Conservation (phyloP, 2,888 invertebrate genomes). For the Dynastes hyllus region DNA sequence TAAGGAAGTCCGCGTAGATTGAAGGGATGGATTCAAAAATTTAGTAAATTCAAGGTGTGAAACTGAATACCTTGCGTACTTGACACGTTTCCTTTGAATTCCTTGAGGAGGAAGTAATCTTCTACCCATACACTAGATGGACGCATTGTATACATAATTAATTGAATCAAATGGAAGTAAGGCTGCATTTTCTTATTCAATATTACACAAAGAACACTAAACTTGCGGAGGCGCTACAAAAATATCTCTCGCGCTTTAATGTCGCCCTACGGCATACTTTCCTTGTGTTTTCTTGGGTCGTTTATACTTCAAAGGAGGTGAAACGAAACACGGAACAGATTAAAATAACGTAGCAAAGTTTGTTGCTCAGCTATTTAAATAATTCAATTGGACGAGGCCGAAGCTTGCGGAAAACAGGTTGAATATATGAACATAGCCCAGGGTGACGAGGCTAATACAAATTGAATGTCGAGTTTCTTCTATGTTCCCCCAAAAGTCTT, state of each 20-base stretch:
- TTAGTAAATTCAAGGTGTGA: too few relatives aligned
- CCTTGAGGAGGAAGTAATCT: too few relatives aligned
- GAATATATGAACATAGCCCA: neutral
- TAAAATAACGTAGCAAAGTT: constrained; percentile 19
- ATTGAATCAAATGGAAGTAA: too few relatives aligned
- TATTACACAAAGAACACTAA: neutral
- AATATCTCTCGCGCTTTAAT: neutral
- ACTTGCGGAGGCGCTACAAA: neutral
- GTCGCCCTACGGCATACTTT: neutral
- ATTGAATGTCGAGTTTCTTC: neutral
- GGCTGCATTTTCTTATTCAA: too few relatives aligned
- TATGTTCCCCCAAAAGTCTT: neutral
- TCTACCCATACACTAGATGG: too few relatives aligned
- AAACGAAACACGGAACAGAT: constrained; percentile 11
- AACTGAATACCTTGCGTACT: too few relatives aligned
- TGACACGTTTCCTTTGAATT: too few relatives aligned
- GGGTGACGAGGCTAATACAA: constrained; percentile 5
- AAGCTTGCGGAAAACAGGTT: neutral
- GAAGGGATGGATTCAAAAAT: too few relatives aligned
- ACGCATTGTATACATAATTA: too few relatives aligned
- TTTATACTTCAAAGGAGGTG: constrained; percentile 10
- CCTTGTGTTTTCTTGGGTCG: neutral
- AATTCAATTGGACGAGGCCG: constrained; percentile 15
- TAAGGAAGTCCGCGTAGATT: too few relatives aligned
- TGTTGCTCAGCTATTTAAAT: constrained; percentile 16